Evolutionary conservation across 2,113 vertebrate genomes (phyloP), one percentile per base, ranked within the genome.

Genomic region (Ctenodactylus gundi): DNA sequence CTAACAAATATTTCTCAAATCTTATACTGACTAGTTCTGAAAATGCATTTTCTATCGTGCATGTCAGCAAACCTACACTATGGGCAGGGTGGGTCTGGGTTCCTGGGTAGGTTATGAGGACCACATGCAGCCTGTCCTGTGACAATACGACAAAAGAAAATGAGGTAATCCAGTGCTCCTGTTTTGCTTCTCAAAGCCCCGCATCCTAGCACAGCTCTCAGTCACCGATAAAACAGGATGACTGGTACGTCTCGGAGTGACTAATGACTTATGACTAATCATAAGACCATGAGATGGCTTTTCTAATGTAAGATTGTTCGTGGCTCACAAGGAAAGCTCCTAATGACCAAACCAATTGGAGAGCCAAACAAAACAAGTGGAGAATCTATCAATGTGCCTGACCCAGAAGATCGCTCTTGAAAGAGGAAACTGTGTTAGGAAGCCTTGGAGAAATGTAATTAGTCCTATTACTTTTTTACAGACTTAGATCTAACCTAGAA

Each of bases 371-470:
- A 23, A 72, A 17, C 41, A 95, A 85, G 39, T 82, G 2, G 23
- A 57, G 13, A 70, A 21, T 82, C 27, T 92, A 83, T 39, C 68
- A 67, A 44, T 57, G 39, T 64, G 87, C 36, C 25, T 72, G 36
- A 58, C 58, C 51, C 46, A 92, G 49, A 3, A 87, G 20, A 77
- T 21, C 34, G 36, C 53, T 7, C 44, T 39, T 25, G 53, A 95
- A 94, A 90, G 27, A 87, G 18, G 31, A 92, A 93, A 91, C 4
- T 93, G 15, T 85, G 17, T 90, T 85, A 75, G 31, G 7, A 6
- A 86, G 25, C 87, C 83, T 80, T 83, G 12, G 68, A 62, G 67
- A 89, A 95, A 93, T 93, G 58, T 64, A 25, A 91, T 80, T 46
- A 90, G 14, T 20, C 58, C 41, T 68, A 58, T 85, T 34, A 87